Conservation (phyloP, 1,140 invertebrate species). For the Heliconius melpomene region DNA sequence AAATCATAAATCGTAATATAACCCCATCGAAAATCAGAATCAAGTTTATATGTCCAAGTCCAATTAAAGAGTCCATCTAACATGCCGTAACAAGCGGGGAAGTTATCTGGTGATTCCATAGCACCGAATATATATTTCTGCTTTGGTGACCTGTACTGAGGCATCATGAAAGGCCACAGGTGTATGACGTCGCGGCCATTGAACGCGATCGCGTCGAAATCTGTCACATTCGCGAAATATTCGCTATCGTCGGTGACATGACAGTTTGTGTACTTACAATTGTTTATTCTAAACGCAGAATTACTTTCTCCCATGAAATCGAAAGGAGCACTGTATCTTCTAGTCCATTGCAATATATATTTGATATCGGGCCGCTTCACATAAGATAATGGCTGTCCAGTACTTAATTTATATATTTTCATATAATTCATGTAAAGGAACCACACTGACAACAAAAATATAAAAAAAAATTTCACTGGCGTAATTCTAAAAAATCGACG, state of each 20-base stretch:
- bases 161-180: conserved; percentile 44
- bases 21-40: conserved; percentile 84
- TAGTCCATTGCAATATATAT: conserved; percentile 57
- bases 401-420: background rate
- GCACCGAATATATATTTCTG: conserved; percentile 72
- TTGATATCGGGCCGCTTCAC: conserved; percentile 29
- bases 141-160: conserved; percentile 40
- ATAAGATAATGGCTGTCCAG: background rate
- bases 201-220: conserved; percentile 61
- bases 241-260: conserved; percentile 49
- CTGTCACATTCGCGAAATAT: conserved; percentile 40
- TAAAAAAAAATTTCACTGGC: background rate
- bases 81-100: conserved; percentile 49
- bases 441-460: background rate
- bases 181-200: conserved; percentile 52
- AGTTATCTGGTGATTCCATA: conserved; percentile 65
- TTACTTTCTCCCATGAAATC: conserved; percentile 50
- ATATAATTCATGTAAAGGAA: conserved; percentile 1
- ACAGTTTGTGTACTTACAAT: conserved; percentile 56
- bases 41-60: conserved; percentile 85
- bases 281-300: conserved; percentile 48
- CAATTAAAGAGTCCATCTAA: conserved; percentile 82
- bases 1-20: conserved; percentile 68
- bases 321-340: conserved; percentile 49
- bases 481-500: background rate